phyloP scores from a whole-genome alignment of 2,888 invertebrate species.

The Odontomyia ornata region DNA sequence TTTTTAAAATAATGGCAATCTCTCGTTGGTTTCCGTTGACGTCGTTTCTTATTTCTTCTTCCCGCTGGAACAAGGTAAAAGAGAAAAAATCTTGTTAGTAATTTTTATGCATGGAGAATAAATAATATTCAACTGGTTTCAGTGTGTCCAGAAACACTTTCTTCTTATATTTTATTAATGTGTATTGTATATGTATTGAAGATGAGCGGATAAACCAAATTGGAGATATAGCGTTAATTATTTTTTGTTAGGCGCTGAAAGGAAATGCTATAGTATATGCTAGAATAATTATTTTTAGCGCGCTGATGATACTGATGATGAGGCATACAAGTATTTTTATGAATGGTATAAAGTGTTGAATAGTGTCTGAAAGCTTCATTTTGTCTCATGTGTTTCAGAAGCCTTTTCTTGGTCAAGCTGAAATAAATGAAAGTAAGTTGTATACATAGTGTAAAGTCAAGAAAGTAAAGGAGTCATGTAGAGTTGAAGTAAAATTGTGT shows the following conservation, averaged over 20 bases:
- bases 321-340: not conserved
- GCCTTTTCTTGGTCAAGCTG: not conserved
- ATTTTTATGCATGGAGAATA: not conserved
- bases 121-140: not conserved
- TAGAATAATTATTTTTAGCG: not conserved
- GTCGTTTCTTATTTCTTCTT: slow-evolving; percentile 42
- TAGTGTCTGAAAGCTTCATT: slow-evolving; percentile 6
- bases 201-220: slow-evolving; percentile 17
- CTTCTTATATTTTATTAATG: no score
- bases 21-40: slow-evolving; percentile 49
- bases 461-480: not conserved
- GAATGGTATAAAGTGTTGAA: not conserved
- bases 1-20: slow-evolving; percentile 61
- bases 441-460: not conserved
- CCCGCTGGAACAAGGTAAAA: slow-evolving; percentile 48
- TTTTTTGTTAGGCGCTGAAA: slow-evolving; percentile 35
- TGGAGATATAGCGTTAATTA: not conserved
- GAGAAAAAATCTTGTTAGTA: slow-evolving; percentile 19
- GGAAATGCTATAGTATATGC: slow-evolving; percentile 11
- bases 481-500: not conserved
- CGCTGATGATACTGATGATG: slow-evolving; percentile 13
- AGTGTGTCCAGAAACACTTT: slow-evolving; percentile 26
- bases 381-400: not conserved
- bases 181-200: not conserved
- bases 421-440: slow-evolving; percentile 1